Evolutionary conservation across 2,888 invertebrate genomes (phyloP).

Genomic region (Abscondita cerata): DNA sequence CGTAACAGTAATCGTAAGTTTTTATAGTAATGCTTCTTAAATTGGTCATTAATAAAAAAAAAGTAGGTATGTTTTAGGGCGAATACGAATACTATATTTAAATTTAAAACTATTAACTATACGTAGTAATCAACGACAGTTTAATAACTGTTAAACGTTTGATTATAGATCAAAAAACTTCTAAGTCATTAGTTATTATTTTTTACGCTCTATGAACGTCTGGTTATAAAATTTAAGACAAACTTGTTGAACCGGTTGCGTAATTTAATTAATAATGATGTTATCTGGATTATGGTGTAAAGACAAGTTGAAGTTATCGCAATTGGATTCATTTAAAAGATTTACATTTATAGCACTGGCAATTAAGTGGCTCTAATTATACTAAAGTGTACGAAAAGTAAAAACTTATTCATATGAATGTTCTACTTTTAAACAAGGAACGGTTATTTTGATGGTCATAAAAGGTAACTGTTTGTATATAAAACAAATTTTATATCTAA

Average conservation of each 20-base stretch:
- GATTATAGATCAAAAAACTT: slow-evolving; percentile 5
- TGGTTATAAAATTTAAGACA: not conserved
- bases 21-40: slow-evolving; percentile 15
- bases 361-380: too few relatives aligned
- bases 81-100: not conserved
- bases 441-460: too few relatives aligned
- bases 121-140: not conserved
- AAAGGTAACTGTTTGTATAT: too few relatives aligned
- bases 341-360: too few relatives aligned
- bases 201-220: not conserved
- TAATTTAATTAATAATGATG: not conserved
- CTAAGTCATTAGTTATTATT: not conserved
- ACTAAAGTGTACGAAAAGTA: too few relatives aligned
- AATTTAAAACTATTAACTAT: slow-evolving; percentile 1
- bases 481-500: too few relatives aligned
- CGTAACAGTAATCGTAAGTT: slow-evolving; percentile 20
- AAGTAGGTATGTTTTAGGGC: too few relatives aligned
- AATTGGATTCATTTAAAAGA: too few relatives aligned
- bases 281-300: slow-evolving; percentile 1
- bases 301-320: not conserved
- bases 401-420: too few relatives aligned
- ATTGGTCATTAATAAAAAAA: not conserved
- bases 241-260: slow-evolving; percentile 2
- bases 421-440: too few relatives aligned
- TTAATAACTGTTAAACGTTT: slow-evolving; percentile 4